Base-by-base conservation (phyloP, 2,888 invertebrate species). In the Volucella zonaria region DNA sequence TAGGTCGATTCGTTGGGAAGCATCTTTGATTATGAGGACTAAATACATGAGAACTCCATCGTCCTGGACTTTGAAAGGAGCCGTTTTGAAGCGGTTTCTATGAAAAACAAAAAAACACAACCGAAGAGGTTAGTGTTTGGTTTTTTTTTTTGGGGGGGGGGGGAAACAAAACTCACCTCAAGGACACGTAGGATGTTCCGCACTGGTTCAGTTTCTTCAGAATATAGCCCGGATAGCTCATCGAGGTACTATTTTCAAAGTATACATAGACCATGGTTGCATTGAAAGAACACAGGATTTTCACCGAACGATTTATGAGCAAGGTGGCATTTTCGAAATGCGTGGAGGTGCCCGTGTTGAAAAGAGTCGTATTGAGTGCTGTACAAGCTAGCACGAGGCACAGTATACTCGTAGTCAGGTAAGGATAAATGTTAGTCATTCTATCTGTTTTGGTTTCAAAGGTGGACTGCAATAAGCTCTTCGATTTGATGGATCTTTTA, bases 31-130 rank as follows among this genome's bases (percentile, higher is more conserved):
- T 11, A 90, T 88, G 88, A 91, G 89, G 3, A 90, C 87, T 81
- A 91, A 87, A 75, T 91, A 89, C 89, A 91, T 89, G 3, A 89
- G 82, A 4, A 90, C 87, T 11, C 91, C 91, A 68, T 91, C 90
- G 56, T 91, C 89, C 11, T 88, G 88, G 8, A 90, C 86, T 51
- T 89, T 87, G 23, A 89, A 59, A 0, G 88, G 87, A 1, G 56
- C 31, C 1, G 67, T 87, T 42, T 82, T 82, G 42, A 64, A 88
- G 42, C 87, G 87, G 15, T 89, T 89, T 61, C 91, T 91, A 81
- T 2, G 79, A 85, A 52, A 18, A 31, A 67, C 2, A n/a, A 45
- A 38, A 43, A 61, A 59, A 62, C 0, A 47, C n/a, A 2, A 1
- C 4, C 18, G 12, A 43, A 0, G 18, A n/a, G 9, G 3, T 1